These are phyloP conservation scores for Leptinotarsa tumamoca DNA, from an alignment of 2,888 invertebrate genomes.

Conservation along the genomic window DNA sequence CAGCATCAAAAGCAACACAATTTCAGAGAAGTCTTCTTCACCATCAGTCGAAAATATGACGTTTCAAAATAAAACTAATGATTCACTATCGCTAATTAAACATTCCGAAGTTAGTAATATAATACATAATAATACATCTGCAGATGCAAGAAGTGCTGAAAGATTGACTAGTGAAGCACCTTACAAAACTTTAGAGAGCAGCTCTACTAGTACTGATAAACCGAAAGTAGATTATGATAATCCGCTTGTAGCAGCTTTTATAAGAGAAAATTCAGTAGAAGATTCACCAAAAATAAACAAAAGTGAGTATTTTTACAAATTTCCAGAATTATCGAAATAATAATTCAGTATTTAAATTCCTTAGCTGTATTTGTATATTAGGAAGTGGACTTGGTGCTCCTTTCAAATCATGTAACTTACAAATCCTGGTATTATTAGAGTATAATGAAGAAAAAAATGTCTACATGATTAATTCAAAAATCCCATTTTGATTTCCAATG, in stretches of 20 bases:
- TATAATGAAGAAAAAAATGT: too few relatives aligned
- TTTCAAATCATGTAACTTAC: too few relatives aligned
- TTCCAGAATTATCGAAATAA: not conserved
- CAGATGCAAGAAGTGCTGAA: not conserved
- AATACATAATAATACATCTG: not conserved
- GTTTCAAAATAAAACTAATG: constrained; percentile 23
- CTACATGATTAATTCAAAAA: too few relatives aligned
- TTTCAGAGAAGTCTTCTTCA: constrained; percentile 62
- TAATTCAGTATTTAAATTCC: not conserved
- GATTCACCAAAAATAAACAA: constrained; percentile 44
- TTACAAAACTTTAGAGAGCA: not conserved
- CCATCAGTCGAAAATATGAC: constrained; percentile 56
- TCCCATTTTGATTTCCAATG: too few relatives aligned
- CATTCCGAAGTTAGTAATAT: constrained; percentile 27
- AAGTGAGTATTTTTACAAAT: constrained; percentile 28
- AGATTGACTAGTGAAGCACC: not conserved
- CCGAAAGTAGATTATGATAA: constrained; percentile 48
- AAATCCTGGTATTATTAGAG: too few relatives aligned
- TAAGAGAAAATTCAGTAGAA: constrained; percentile 59
- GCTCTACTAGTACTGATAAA: constrained; percentile 7
- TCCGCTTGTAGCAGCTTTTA: constrained; percentile 61
- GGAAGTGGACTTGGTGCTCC: too few relatives aligned
- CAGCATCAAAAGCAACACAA: constrained; percentile 38
- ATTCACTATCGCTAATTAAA: constrained; percentile 20
- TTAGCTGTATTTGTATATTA: not conserved